Base-by-base conservation (phyloP, 2,888 invertebrate species). In the Encarsia formosa region DNA sequence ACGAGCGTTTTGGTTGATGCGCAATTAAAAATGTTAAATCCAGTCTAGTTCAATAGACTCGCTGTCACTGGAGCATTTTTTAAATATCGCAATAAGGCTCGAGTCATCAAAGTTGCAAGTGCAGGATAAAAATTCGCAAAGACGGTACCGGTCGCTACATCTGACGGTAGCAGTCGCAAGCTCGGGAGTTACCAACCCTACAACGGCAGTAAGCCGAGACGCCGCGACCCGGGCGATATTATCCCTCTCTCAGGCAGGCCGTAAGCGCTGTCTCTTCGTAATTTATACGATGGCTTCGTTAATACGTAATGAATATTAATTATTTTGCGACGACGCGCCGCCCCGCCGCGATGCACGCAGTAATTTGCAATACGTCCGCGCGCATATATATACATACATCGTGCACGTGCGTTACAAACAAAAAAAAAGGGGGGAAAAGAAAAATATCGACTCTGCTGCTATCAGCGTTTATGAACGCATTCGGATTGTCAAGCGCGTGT, bases 241-340 rank as follows among this genome's bases (percentile, higher is more conserved):
- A 24, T 34, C 8, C 37, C 20, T 41, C 45, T 43, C 22, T 20
- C 39, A 41, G 44, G 56, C 56, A 59, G 58, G 35, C 54, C 42
- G 47, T 52, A 59, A 44, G 54, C 56, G 56, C 45, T 44, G 40
- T n/a, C 23, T 5, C 38, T 3, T 50, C 54, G 58, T 65, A 67
- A 72, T 71, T 71, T 70, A 70, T 72, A 61, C 68, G 65, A 68
- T 68, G 63, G 68, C 68, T 71, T 68, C 67, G 71, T 71, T 71
- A 71, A 71, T 70, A 65, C 65, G 67, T 70, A 68, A 73, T 73
- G 70, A 73, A 73, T 73, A 73, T 72, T 73, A 72, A 73, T 72
- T 71, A 70, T 71, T 67, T n/a, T n/a, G n/a, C 65, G 65, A 63
- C 65, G 62, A 64, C 61, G 61, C 26, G 49, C 60, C 58, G 57